Conservation (phyloP, 1,140 invertebrate genomes). For the Mycetomoellerius zeteki region DNA sequence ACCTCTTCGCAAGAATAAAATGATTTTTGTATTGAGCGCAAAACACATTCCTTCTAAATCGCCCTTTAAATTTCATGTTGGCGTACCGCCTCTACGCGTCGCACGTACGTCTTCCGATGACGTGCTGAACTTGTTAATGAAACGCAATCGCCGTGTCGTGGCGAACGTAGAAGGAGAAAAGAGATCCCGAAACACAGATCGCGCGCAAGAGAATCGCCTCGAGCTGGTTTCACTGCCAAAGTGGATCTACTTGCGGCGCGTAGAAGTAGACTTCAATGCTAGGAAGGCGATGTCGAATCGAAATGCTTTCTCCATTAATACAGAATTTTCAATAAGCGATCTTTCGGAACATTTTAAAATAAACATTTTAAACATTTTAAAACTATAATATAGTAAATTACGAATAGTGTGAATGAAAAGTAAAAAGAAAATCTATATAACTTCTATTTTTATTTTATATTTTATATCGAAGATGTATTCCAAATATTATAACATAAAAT, state of each 20-base stretch:
- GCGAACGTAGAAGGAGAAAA: constrained; percentile 55
- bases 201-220: constrained; percentile 39
- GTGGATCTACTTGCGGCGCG: constrained; percentile 15
- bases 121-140: constrained; percentile 66
- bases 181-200: constrained; percentile 62
- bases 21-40: constrained; percentile 25
- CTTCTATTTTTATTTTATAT: not conserved
- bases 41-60: constrained; percentile 45
- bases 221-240: constrained; percentile 68
- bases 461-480: not conserved
- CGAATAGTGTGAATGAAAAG: not conserved
- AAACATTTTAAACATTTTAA: not conserved
- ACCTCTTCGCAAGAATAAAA: not conserved
- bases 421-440: constrained; percentile 1
- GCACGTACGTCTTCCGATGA: constrained; percentile 50
- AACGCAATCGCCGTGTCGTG: constrained; percentile 42
- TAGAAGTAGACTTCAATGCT: constrained; percentile 44
- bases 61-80: constrained; percentile 54
- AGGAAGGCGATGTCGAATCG: constrained; percentile 29
- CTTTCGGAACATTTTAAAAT: not conserved
- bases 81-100: not conserved
- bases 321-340: not conserved
- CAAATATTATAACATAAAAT: not conserved
- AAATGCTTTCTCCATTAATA: constrained; percentile 36
- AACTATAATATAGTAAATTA: not conserved